These are phyloP conservation scores for Nematostella vectensis DNA, from an alignment of 92 coral and sea anemone species.

Conservation along the genomic window DNA sequence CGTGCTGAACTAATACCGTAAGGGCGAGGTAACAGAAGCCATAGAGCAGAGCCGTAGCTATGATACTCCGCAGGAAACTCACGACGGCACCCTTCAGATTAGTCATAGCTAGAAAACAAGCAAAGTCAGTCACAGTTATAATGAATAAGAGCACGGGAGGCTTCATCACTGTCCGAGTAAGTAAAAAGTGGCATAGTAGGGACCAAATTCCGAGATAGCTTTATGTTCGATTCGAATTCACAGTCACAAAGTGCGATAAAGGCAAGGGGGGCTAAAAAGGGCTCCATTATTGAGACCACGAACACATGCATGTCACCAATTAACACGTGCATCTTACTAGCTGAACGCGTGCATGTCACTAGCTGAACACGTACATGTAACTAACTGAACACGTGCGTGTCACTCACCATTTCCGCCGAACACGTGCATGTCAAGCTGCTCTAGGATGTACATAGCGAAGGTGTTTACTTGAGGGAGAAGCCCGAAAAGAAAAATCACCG, in stretches of 20 bases:
- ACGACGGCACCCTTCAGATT: slow-evolving; percentile 77
- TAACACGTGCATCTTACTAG: too few species aligned
- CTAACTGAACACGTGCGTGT: too few species aligned
- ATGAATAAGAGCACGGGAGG: background rate
- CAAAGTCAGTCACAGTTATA: background rate
- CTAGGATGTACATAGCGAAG: slow-evolving; percentile 78
- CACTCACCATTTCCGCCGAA: slow-evolving; percentile 95
- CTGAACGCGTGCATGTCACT: too few species aligned
- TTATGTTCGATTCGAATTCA: too few species aligned
- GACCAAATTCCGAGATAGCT: too few species aligned
- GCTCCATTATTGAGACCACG: too few species aligned
- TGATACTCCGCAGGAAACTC: slow-evolving; percentile 73
- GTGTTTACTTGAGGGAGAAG: slow-evolving; percentile 95
- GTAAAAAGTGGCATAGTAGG: too few species aligned
- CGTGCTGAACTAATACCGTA: slow-evolving; percentile 53
- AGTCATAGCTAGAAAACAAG: slow-evolving; percentile 63
- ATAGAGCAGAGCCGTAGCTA: slow-evolving; percentile 64
- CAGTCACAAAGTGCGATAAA: too few species aligned
- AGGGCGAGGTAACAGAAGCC: slow-evolving; percentile 90
- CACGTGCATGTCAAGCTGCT: slow-evolving; percentile 89
- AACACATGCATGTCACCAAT: too few species aligned
- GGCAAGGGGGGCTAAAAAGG: too few species aligned
- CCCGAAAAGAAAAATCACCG: slow-evolving; percentile 83
- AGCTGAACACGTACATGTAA: too few species aligned
- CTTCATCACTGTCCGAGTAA: background rate